A percentile compares a stretch with the other conserved stretches of the same genome.
Conservation (phyloP, 2,113 vertebrate species). For the Megaptera novaeangliae region DNA sequence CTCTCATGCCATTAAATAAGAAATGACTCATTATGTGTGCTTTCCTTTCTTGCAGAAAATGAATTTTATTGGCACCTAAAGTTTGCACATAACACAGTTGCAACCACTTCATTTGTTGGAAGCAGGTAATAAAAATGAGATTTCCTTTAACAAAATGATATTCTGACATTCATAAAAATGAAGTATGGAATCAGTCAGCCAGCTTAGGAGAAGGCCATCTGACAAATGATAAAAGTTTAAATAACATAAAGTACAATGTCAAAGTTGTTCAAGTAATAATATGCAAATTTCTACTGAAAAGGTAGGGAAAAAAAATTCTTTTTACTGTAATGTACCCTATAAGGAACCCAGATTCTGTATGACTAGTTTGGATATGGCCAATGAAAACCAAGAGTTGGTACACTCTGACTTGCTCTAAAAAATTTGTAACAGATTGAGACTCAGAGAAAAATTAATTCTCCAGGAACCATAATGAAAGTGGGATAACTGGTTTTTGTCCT, state of each 20-base stretch:
- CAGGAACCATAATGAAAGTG: background rate
- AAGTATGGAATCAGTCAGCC: conserved; percentile 28
- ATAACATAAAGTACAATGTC: conserved; percentile 13
- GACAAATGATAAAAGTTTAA: conserved; percentile 29
- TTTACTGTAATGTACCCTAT: background rate
- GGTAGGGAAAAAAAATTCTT: background rate
- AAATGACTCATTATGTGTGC: background rate
- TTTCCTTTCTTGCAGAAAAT: conserved; percentile 59
- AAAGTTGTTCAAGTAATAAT: background rate
- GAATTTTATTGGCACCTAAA: conserved; percentile 43
- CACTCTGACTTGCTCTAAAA: background rate
- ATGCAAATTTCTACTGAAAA: conserved; percentile 27
- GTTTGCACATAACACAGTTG: conserved; percentile 34
- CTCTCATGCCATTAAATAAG: conserved; percentile 20
- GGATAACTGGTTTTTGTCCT: background rate
- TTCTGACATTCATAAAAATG: conserved; percentile 53
- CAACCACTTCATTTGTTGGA: conserved; percentile 54
- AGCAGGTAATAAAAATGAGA: conserved; percentile 38
- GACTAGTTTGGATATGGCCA: background rate
- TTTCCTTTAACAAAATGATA: conserved; percentile 52
- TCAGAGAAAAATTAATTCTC: background rate
- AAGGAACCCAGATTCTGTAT: background rate
- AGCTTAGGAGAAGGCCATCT: background rate
- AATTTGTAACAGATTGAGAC: conserved; percentile 4
- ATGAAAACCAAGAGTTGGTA: background rate